Base-by-base conservation (phyloP, 2,113 vertebrate species). In the Eudorcas thomsonii region DNA sequence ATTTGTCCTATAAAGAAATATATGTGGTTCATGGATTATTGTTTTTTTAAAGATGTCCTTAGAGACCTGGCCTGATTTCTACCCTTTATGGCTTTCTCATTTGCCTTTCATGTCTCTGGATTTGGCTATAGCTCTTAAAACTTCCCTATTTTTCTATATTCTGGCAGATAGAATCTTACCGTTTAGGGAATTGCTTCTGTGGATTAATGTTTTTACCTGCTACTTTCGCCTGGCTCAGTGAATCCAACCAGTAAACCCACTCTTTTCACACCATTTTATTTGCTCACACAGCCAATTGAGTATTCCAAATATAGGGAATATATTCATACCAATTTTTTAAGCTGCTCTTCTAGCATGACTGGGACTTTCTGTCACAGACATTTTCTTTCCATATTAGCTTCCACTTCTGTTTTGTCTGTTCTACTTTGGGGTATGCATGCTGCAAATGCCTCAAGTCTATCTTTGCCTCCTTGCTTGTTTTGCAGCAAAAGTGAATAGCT, bases 331-430 rank as follows among this genome's bases (percentile, higher is more conserved):
- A 90, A 78, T 96, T 97, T 96, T 30, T 95, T 90, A 95, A 93
- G 33, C 33, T 86, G 96, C 60, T 95, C 81, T 97, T 88, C 85
- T 92, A 91, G 64, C 50, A 86, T 96, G 85, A 88, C 85, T 91
- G 59, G 93, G 28, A 59, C 50, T 96, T 96, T 96, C 82, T 93
- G 93, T 97, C 96, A 97, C 81, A 97, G 93, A 39, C 94, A 74
- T 97, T 98, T 98, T 97, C 91, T 85, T 94, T 93, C 90, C 48
- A n/a, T 91, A 97, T 98, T 97, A 96, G 67, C 87, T 95, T 97
- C 88, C 94, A 74, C 95, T 97, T 90, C 19, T 97, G 19, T 81
- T 96, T 96, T 90, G 55, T 95, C 80, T 96, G n/a, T 92, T 90
- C 77, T 86, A 55, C 94, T 97, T 97, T 97, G 17, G n/a, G 30